phyloP scores from a whole-genome alignment of 2,888 invertebrate species.

The Imbricaverruca yamaguchii region DNA sequence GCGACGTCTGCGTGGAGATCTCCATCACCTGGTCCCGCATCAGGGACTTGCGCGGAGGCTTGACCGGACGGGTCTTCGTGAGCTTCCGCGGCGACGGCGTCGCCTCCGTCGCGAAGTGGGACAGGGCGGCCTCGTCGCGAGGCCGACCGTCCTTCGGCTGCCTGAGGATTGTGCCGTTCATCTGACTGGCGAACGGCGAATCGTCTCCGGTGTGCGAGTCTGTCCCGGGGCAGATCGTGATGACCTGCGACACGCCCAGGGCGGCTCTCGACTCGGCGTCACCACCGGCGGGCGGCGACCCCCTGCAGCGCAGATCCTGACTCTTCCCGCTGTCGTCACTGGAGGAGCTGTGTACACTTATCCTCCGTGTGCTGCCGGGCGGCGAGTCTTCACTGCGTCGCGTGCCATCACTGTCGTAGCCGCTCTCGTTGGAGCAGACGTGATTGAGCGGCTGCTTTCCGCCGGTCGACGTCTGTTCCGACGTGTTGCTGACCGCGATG shows the following conservation, averaged over 20 bases:
- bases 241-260: not conserved
- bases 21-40: not conserved
- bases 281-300: not conserved
- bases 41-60: constrained; percentile 1
- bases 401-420: constrained; percentile 68
- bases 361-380: constrained; percentile 14
- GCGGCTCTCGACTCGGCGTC: not conserved
- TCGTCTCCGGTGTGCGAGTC: not conserved
- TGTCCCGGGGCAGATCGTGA: not conserved
- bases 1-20: constrained; percentile 12
- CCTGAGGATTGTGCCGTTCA: not conserved
- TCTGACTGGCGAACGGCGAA: not conserved
- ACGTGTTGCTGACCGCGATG: constrained; percentile 19
- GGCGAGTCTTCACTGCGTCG: constrained; percentile 35
- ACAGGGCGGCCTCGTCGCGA: not conserved
- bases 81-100: not conserved
- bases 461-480: constrained; percentile 24
- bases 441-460: constrained; percentile 22
- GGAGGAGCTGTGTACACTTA: not conserved
- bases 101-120: not conserved
- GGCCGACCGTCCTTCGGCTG: not conserved
- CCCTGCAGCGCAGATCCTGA: not conserved
- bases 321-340: constrained; percentile 7
- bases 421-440: constrained; percentile 57
- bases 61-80: not conserved